These are phyloP conservation scores for Reticulitermes speratus DNA, from an alignment of 1,140 invertebrate species.

Conservation along the genomic window DNA sequence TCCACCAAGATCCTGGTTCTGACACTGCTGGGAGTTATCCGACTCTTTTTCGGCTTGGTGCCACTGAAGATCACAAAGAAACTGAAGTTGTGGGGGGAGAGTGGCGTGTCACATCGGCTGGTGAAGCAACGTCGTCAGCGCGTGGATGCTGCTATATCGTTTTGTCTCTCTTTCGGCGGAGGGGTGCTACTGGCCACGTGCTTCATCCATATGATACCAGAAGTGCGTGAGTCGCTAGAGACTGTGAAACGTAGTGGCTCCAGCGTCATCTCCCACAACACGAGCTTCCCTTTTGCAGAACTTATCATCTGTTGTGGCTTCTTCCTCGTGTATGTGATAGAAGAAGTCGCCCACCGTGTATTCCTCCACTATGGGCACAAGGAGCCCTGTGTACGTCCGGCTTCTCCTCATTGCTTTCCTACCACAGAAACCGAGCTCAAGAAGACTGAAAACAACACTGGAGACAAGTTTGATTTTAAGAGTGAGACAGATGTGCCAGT, in stretches of 20 bases:
- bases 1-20: conserved; percentile 28
- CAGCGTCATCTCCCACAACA: conserved; percentile 15
- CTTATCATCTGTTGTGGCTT: conserved; percentile 56
- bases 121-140: background rate
- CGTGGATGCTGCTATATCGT: conserved; percentile 32
- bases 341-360: conserved; percentile 52
- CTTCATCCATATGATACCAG: conserved; percentile 79
- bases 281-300: conserved; percentile 51
- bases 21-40: conserved; percentile 24
- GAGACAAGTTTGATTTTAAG: background rate
- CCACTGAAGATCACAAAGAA: conserved; percentile 29
- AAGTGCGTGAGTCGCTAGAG: conserved; percentile 54
- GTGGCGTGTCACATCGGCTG: background rate
- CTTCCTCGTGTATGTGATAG: conserved; percentile 57
- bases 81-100: conserved; percentile 24
- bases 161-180: conserved; percentile 74
- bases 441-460: background rate
- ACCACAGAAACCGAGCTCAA: background rate
- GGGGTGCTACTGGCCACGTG: conserved; percentile 82
- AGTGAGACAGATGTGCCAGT: background rate
- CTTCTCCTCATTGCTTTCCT: background rate
- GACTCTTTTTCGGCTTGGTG: conserved; percentile 27
- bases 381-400: background rate
- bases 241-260: conserved; percentile 16
- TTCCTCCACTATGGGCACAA: conserved; percentile 3